Evolutionary conservation across 2,888 invertebrate genomes (phyloP).

Genomic region (Argyra leucocephala): DNA sequence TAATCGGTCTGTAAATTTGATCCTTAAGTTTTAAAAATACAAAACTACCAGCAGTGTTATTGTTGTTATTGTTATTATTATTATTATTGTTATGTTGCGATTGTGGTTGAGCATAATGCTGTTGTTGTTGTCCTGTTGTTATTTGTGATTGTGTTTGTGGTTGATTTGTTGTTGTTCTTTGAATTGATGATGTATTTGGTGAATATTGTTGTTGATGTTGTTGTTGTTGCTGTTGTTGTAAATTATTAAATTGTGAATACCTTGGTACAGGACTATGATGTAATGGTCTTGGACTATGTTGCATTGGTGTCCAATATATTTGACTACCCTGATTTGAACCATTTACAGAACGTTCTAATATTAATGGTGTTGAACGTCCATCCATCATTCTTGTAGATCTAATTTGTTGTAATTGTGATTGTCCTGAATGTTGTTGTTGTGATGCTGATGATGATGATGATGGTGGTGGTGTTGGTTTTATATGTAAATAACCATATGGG

Average conservation of each 20-base stretch:
- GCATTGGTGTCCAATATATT: constrained; percentile 37
- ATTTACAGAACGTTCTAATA: constrained; percentile 31
- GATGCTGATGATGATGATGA: background rate
- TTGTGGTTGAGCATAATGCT: background rate
- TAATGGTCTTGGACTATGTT: constrained; percentile 27
- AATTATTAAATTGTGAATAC: constrained; percentile 29
- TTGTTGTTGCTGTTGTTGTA: constrained; percentile 9
- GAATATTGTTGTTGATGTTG: background rate
- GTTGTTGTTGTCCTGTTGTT: background rate
- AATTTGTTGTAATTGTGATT: constrained; percentile 21
- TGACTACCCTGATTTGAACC: constrained; percentile 35
- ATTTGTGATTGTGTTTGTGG: background rate
- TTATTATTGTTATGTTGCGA: too few species aligned
- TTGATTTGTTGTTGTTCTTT: constrained; percentile 12
- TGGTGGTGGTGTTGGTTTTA: constrained; percentile 17
- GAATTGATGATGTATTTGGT: background rate
- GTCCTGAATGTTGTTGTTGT: background rate
- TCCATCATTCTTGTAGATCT: constrained; percentile 27
- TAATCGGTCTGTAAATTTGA: constrained; percentile 19
- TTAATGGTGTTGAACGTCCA: constrained; percentile 37
- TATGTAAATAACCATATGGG: constrained; percentile 30
- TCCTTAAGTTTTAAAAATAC: constrained; percentile 18
- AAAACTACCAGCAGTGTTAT: constrained; percentile 9
- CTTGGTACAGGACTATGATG: constrained; percentile 24
- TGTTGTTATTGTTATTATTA: constrained; percentile 4